Percentiles rank a stretch among this genome's conserved stretches.
phyloP scores from a whole-genome alignment of 2,797 vertebrate species.

The Hozukius guyotensis region DNA sequence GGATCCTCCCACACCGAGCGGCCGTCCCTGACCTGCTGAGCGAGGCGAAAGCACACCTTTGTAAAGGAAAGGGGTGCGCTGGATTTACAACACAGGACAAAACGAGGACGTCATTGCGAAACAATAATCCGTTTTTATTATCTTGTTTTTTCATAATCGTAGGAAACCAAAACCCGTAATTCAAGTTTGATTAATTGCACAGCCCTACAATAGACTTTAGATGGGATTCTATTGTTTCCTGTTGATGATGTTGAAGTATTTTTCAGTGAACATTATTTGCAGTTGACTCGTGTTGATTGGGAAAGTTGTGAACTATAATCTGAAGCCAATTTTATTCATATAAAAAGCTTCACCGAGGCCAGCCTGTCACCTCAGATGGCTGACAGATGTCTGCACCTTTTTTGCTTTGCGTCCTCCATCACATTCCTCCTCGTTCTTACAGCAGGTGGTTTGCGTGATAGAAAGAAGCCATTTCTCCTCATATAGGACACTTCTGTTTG shows the following conservation, averaged over 20 bases:
- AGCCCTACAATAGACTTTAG: background rate
- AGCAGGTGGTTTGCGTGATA: slow-evolving; percentile 22
- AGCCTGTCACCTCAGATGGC: background rate
- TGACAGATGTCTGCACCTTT: background rate
- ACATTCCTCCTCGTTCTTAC: background rate
- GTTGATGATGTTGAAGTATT: background rate
- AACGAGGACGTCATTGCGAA: too few species aligned
- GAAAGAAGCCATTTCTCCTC: background rate
- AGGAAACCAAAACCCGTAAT: too few species aligned
- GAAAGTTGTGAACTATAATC: background rate
- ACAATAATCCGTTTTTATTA: too few species aligned
- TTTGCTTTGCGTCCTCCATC: background rate
- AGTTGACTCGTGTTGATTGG: background rate
- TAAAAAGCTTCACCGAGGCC: background rate
- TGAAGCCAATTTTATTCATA: background rate
- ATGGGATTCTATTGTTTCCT: too few species aligned
- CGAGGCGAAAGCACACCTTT: too few species aligned
- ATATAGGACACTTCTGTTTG: slow-evolving; percentile 5
- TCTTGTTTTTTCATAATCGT: too few species aligned
- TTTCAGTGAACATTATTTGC: background rate
- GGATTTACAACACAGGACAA: too few species aligned
- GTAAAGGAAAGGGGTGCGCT: too few species aligned
- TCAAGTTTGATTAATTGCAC: too few species aligned
- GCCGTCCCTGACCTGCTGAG: too few species aligned
- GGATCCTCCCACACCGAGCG: too few species aligned